phyloP scores from a whole-genome alignment of 2,888 invertebrate species.

The Drosophila kambysellisi region DNA sequence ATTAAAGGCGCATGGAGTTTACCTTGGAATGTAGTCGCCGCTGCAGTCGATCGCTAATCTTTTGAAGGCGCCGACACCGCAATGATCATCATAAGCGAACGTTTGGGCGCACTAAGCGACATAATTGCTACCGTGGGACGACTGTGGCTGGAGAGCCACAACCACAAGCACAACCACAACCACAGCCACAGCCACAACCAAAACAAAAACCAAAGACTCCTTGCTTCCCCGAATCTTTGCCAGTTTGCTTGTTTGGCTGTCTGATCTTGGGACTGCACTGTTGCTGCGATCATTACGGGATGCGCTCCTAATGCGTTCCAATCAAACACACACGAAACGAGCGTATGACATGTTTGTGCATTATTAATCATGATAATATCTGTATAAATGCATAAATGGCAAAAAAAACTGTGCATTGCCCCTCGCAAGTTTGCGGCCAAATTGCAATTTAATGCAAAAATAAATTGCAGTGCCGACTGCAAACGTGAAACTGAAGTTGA shows the following conservation, averaged over 20 bases:
- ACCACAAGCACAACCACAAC: no score
- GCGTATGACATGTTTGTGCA: slow-evolving; percentile 84
- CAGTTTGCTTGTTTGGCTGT: slow-evolving; percentile 1
- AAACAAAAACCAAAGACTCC: neutral
- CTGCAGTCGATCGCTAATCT: slow-evolving; percentile 51
- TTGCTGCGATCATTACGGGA: slow-evolving; percentile 66
- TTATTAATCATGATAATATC: slow-evolving; percentile 85
- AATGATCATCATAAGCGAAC: slow-evolving; percentile 58
- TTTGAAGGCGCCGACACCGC: slow-evolving; percentile 76
- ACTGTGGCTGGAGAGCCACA: slow-evolving; percentile 2
- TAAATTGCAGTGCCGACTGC: slow-evolving; percentile 81
- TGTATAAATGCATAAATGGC: slow-evolving; percentile 79
- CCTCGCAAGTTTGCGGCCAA: slow-evolving; percentile 52
- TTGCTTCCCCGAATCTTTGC: neutral
- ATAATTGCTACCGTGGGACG: slow-evolving; percentile 79
- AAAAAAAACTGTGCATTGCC: slow-evolving; percentile 67
- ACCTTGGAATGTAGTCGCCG: slow-evolving; percentile 71
- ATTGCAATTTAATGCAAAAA: slow-evolving; percentile 85
- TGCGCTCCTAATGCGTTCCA: slow-evolving; percentile 79
- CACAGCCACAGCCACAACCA: neutral
- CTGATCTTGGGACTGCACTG: slow-evolving; percentile 20
- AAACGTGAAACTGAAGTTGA: slow-evolving; percentile 33
- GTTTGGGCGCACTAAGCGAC: slow-evolving; percentile 75
- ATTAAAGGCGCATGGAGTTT: slow-evolving; percentile 56
- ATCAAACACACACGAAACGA: slow-evolving; percentile 83